Conservation (phyloP, 2,113 vertebrate species). For the Catharus minimus region DNA sequence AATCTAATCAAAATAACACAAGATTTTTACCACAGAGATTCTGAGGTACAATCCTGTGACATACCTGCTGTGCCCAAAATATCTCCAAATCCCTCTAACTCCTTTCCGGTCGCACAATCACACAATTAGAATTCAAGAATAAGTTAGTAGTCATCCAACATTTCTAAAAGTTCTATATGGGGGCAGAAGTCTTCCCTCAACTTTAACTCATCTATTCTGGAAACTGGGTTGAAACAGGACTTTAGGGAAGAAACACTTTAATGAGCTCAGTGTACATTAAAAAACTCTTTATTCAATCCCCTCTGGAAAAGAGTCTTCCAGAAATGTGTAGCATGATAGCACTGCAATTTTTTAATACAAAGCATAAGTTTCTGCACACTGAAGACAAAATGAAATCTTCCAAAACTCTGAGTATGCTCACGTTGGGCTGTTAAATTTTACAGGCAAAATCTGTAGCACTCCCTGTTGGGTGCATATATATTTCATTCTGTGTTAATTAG, state of each 20-base stretch:
- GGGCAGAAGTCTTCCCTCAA: not conserved
- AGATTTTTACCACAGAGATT: not conserved
- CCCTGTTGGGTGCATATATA: not conserved
- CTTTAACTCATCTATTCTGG: not conserved
- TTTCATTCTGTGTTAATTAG: not conserved
- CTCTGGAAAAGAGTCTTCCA: not conserved
- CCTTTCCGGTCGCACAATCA: not conserved
- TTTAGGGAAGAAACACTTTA: not conserved
- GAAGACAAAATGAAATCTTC: constrained; percentile 32
- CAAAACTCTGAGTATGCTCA: not conserved
- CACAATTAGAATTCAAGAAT: not conserved
- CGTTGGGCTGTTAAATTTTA: constrained; percentile 10
- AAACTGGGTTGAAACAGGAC: not conserved
- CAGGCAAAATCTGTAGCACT: not conserved
- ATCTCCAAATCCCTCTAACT: not conserved
- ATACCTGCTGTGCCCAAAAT: not conserved
- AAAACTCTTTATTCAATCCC: not conserved
- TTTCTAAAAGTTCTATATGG: not conserved
- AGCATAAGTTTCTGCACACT: not conserved
- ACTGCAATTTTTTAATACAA: not conserved
- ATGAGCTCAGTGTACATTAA: not conserved
- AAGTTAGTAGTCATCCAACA: not conserved
- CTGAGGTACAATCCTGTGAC: not conserved
- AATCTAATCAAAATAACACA: not conserved
- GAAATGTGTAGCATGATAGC: not conserved